Conservation (phyloP, 2,113 vertebrate genomes). For the Uria aalge region DNA sequence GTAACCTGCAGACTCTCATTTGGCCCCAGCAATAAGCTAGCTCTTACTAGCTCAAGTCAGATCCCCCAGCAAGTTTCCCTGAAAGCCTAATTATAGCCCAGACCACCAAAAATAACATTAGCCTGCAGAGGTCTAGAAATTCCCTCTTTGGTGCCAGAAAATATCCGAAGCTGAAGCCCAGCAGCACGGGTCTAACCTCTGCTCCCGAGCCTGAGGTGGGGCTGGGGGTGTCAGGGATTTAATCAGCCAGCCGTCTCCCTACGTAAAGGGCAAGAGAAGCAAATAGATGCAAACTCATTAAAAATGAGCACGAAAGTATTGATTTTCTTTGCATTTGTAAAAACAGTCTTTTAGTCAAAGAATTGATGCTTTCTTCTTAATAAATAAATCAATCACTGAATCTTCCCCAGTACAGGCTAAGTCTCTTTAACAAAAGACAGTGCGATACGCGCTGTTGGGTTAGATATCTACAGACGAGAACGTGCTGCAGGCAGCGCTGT, state of each 20-base stretch:
- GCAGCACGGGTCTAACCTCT: neutral
- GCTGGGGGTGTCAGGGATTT: neutral
- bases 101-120: neutral
- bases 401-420: neutral
- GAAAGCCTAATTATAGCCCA: neutral
- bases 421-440: neutral
- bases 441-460: rapidly evolving
- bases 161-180: neutral
- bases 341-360: neutral
- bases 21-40: neutral
- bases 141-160: neutral
- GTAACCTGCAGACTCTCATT: neutral
- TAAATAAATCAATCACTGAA: neutral
- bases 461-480: neutral
- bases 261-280: neutral
- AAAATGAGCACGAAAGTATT: neutral
- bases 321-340: neutral
- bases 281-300: neutral
- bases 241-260: neutral
- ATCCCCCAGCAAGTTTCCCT: neutral
- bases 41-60: neutral
- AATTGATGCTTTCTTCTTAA: neutral
- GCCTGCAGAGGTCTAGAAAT: neutral
- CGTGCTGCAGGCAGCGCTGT: neutral
- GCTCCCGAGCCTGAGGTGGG: neutral